Conservation (phyloP, 2,113 vertebrate species). For the Sorex araneus region DNA sequence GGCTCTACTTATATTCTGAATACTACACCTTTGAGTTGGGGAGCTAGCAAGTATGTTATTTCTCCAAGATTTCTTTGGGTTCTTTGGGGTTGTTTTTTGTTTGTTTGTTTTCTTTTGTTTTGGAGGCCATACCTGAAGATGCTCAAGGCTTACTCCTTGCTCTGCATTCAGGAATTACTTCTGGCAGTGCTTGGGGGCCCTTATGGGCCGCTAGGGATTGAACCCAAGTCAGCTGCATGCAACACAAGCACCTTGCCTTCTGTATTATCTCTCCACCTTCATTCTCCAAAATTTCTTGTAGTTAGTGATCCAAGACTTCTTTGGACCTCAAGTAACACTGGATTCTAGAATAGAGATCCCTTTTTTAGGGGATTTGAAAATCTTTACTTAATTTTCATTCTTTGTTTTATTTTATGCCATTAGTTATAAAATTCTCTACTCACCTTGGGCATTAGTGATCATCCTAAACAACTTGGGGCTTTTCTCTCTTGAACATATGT, state of each 20-base stretch:
- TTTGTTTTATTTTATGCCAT: constrained; percentile 1
- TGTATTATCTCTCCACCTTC: too few species aligned
- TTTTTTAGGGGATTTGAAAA: neutral
- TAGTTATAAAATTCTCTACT: neutral
- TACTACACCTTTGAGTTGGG: neutral
- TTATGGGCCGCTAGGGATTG: too few species aligned
- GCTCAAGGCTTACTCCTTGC: too few species aligned
- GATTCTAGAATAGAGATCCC: neutral
- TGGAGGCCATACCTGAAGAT: too few species aligned
- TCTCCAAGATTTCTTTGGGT: too few species aligned
- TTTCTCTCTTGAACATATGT: neutral
- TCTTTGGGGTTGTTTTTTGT: too few species aligned
- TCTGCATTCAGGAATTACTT: too few species aligned
- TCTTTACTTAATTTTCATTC: neutral
- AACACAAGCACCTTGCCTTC: too few species aligned
- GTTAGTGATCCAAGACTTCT: neutral
- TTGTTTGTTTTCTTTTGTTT: too few species aligned
- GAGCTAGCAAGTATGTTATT: too few species aligned
- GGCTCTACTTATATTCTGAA: neutral
- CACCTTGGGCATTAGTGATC: neutral
- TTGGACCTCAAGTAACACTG: neutral
- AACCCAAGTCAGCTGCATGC: too few species aligned
- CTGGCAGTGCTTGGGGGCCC: too few species aligned
- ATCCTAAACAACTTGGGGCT: neutral
- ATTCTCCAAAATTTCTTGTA: constrained; percentile 1